These are phyloP conservation scores for Bombus impatiens DNA, from an alignment of 1,140 invertebrate genomes.

Conservation along the genomic window DNA sequence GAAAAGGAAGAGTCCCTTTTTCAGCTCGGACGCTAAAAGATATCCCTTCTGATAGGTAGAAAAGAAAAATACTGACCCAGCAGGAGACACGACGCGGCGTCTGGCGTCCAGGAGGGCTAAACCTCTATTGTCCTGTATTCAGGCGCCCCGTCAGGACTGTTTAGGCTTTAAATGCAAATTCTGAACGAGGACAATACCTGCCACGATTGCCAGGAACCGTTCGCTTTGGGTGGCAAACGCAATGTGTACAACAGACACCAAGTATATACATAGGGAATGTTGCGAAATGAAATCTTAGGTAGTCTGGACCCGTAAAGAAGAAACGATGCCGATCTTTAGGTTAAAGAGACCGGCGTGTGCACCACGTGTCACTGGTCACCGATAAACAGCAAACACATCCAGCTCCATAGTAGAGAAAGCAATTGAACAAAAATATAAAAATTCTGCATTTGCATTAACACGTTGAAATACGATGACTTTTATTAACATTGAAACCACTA, in stretches of 20 bases:
- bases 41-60: not conserved
- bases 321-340: too few species aligned
- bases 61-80: conserved; percentile 56
- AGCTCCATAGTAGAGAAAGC: too few species aligned
- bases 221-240: conserved; percentile 67
- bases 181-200: conserved; percentile 50
- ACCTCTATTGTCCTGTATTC: conserved; percentile 28
- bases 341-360: too few species aligned
- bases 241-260: conserved; percentile 69
- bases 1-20: conserved; percentile 38
- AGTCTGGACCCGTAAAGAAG: too few species aligned
- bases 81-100: conserved; percentile 56
- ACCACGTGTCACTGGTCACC: too few species aligned
- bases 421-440: too few species aligned
- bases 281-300: not conserved
- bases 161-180: conserved; percentile 73
- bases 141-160: conserved; percentile 53
- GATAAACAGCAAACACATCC: too few species aligned
- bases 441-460: too few species aligned
- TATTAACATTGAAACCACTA: too few species aligned
- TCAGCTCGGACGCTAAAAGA: not conserved
- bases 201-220: conserved; percentile 25
- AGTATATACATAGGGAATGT: conserved; percentile 26
- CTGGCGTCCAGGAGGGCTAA: conserved; percentile 41
- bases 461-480: too few species aligned